Conservation (phyloP, 2,888 invertebrate genomes). For the Macrophya alboannulata region DNA sequence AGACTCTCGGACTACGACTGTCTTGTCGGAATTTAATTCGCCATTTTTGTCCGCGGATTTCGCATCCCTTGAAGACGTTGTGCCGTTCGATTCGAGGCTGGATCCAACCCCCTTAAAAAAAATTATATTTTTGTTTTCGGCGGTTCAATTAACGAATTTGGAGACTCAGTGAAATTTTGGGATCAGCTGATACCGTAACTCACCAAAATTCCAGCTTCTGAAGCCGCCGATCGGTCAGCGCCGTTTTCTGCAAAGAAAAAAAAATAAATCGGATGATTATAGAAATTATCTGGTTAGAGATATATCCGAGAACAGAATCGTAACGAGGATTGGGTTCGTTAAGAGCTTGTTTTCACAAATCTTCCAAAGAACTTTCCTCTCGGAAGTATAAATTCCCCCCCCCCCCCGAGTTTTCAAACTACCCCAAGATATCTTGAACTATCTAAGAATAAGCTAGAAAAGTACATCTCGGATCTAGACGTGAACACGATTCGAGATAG, state of each 20-base stretch:
- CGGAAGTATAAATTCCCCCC: background rate
- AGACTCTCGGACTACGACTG: background rate
- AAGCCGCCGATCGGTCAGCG: background rate
- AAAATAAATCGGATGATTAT: background rate
- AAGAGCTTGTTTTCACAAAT: background rate
- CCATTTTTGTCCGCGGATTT: background rate
- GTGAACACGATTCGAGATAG: background rate
- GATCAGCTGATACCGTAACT: background rate
- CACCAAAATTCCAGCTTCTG: background rate
- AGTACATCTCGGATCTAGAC: background rate
- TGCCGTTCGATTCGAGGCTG: background rate
- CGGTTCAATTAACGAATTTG: background rate
- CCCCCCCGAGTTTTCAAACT: background rate
- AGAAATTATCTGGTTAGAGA: background rate
- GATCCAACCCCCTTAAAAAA: background rate
- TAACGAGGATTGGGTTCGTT: no score
- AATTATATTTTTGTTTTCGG: background rate
- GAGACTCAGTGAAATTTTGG: background rate
- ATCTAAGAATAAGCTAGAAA: background rate
- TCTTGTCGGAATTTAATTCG: background rate
- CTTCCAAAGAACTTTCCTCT: background rate
- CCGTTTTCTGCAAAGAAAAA: slow-evolving; percentile 14
- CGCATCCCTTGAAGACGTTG: background rate
- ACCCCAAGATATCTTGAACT: background rate
- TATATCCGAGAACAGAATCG: no score